These are phyloP conservation scores for Loris lydekkerianus DNA, from an alignment of 2,797 vertebrate species.

Conservation along the genomic window DNA sequence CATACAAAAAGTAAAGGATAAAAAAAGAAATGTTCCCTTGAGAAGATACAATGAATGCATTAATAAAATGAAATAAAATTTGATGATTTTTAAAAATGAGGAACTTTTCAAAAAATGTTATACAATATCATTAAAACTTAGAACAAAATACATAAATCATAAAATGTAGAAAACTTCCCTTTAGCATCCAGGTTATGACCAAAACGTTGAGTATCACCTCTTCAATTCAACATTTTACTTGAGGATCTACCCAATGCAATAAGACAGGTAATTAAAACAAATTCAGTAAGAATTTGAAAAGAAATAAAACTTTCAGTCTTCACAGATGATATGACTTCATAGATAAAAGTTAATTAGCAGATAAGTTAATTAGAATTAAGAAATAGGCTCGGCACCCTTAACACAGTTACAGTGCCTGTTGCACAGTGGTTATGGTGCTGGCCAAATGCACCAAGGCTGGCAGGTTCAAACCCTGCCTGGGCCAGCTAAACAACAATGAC, in stretches of 20 bases:
- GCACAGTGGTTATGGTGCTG: no score
- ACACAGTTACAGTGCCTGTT: no score
- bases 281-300: background rate
- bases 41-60: background rate
- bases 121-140: background rate
- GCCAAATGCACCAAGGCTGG: no score
- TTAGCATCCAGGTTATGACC: background rate
- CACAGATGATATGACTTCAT: background rate
- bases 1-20: background rate
- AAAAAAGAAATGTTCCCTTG: background rate
- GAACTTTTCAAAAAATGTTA: background rate
- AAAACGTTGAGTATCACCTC: background rate
- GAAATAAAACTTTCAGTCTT: background rate
- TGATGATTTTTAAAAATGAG: background rate
- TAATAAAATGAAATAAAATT: slow-evolving; percentile 12
- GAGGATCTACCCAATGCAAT: background rate
- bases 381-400: background rate
- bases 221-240: background rate
- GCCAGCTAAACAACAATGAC: no score
- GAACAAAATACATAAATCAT: background rate
- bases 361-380: background rate
- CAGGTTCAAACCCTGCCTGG: no score
- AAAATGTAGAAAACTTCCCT: background rate
- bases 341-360: background rate
- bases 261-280: background rate